Base-by-base conservation (phyloP, 2,113 vertebrate genomes). In the Cardinalis cardinalis region DNA sequence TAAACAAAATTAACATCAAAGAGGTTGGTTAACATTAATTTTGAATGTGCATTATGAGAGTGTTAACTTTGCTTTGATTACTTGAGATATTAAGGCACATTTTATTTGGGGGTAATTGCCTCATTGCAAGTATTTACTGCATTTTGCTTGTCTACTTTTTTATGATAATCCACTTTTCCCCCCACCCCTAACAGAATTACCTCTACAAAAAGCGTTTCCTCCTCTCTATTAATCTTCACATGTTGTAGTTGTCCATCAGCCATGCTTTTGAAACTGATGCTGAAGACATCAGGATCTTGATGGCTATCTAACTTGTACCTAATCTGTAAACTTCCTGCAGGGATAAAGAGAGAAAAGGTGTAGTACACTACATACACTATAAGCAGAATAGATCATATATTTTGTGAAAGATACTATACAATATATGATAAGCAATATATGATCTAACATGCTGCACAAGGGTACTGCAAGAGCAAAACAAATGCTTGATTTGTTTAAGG, bases 251-350 rank as follows among this genome's bases (percentile, higher is more conserved):
- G 97, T 70, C 98, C 98, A 71, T 98, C 97, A 24, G 98, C 98
- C 97, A 98, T 87, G 75, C 38, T 98, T 97, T 97, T 98, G 46
- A 94, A 92, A 89, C 92, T 95, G 77, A 97, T 95, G 65, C 53
- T 96, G 82, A 98, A 84, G 52, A 98, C 89, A 76, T 98, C 98
- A 46, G 97, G 97, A 60, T 98, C 97, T 88, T 97, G 96, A 89
- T 96, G 96, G 60, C 90, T 97, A 25, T 97, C 97, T 60, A 98
- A 89, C 72, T 97, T 98, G 95, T 98, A 98, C 14, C 97, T 97
- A 60, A 98, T 96, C 76, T 98, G 98, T 93, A 98, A 97, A 95
- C 97, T 98, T 97, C 98, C 98, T 98, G 90, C 66, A 92, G 46
- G 46, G 38, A 68, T 46, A 87, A 59, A 64, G 12, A 44, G 5